Evolutionary conservation across 1,140 invertebrate genomes (phyloP).

Genomic region (Meloidogyne exigua): DNA sequence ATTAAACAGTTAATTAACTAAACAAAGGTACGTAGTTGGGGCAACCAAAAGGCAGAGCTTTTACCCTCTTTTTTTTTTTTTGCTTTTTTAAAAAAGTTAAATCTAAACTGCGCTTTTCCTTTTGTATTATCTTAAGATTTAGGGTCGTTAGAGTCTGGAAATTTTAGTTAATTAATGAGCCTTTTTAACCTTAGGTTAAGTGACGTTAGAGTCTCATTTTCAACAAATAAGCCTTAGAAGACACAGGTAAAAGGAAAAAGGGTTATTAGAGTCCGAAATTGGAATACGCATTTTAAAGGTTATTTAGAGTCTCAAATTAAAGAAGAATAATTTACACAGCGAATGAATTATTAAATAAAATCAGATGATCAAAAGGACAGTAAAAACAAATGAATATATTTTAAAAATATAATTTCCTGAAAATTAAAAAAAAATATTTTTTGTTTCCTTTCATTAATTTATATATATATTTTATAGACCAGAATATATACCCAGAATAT

Average conservation of each 20-base stretch:
- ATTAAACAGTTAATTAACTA: slow-evolving; percentile 1
- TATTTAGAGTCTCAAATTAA: neutral
- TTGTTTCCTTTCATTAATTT: neutral
- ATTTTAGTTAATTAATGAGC: no score
- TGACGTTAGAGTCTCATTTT: no score
- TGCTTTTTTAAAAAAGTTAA: neutral
- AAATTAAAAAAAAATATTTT: neutral
- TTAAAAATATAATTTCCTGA: neutral
- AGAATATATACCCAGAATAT: neutral
- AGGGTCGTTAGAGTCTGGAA: no score
- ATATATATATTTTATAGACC: neutral
- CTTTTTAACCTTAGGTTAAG: no score
- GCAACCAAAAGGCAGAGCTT: neutral
- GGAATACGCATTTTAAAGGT: no score
- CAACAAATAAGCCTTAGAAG: no score
- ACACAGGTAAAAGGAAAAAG: no score
- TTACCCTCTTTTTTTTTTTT: neutral
- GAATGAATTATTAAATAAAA: no score
- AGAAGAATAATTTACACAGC: no score
- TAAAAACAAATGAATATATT: neutral
- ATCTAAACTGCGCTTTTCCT: neutral
- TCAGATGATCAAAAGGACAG: no score
- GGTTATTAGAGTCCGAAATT: no score
- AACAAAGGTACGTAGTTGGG: neutral
- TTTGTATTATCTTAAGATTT: neutral